Evolutionary conservation across 1,140 invertebrate species (phyloP).

Genomic region (Trichogramma pretiosum): DNA sequence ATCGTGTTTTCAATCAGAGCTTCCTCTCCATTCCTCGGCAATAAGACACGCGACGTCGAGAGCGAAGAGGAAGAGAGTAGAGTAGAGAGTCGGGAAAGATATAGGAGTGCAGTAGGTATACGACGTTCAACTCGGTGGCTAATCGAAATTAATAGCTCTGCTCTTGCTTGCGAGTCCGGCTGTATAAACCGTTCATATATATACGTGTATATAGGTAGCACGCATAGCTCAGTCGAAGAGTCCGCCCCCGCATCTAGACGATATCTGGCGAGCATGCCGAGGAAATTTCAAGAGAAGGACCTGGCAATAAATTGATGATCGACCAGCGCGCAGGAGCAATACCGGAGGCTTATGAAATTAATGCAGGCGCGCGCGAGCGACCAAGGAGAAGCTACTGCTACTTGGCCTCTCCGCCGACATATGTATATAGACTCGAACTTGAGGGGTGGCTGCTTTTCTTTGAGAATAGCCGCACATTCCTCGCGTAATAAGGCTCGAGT

Average conservation of each 20-base stretch:
- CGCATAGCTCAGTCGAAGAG: too few species aligned
- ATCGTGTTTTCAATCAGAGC: slow-evolving; percentile 27
- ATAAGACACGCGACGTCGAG: too few species aligned
- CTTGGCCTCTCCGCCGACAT: too few species aligned
- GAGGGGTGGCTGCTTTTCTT: too few species aligned
- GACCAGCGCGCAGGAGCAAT: slow-evolving; percentile 30
- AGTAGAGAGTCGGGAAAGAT: too few species aligned
- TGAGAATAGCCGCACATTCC: slow-evolving; percentile 40
- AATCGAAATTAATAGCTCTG: slow-evolving; percentile 31
- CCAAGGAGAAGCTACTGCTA: too few species aligned
- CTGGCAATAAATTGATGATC: slow-evolving; percentile 39
- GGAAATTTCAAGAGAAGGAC: slow-evolving; percentile 12
- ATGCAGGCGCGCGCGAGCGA: slow-evolving; percentile 33
- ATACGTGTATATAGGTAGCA: too few species aligned
- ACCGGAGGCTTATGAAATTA: slow-evolving; percentile 43
- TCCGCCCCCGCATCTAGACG: slow-evolving; percentile 33
- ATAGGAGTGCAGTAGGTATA: too few species aligned
- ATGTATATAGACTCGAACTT: too few species aligned
- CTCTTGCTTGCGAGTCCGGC: background rate
- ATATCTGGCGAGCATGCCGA: slow-evolving; percentile 24
- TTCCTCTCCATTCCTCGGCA: too few species aligned
- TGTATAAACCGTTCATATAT: too few species aligned
- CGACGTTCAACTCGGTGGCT: slow-evolving; percentile 16
- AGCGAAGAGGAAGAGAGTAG: too few species aligned
- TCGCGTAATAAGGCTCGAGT: slow-evolving; percentile 35